Conservation (phyloP, 1,140 invertebrate genomes). For the Bombus sylvicola region DNA sequence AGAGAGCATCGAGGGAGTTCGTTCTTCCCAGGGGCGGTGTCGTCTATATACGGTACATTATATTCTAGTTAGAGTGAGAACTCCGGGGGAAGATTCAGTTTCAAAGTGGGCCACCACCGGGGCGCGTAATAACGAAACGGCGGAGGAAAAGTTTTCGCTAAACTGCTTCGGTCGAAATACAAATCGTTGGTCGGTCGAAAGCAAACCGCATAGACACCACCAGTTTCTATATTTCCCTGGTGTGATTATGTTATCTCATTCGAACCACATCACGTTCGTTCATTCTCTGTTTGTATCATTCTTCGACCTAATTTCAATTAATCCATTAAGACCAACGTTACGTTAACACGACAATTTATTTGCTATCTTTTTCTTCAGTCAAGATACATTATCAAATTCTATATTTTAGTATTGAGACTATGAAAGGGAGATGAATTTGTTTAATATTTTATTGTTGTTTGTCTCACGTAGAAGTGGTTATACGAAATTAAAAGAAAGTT, state of each 20-base stretch:
- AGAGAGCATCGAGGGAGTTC: not conserved
- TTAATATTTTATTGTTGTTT: no score
- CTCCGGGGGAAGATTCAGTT: slow-evolving; percentile 51
- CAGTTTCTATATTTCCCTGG: not conserved
- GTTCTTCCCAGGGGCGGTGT: not conserved
- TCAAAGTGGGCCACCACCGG: slow-evolving; percentile 43
- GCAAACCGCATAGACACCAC: slow-evolving; percentile 1
- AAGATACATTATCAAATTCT: no score
- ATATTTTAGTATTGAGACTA: no score
- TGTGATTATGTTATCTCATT: slow-evolving; percentile 14
- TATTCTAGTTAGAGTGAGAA: slow-evolving; percentile 35
- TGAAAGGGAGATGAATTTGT: no score
- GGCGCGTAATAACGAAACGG: slow-evolving; percentile 61
- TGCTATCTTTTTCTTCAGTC: no score
- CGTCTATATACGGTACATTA: slow-evolving; percentile 44
- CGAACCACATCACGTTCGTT: not conserved
- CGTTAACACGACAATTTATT: no score
- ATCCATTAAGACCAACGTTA: not conserved
- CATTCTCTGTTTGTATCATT: not conserved
- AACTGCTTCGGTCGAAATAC: slow-evolving; percentile 56
- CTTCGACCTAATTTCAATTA: no score
- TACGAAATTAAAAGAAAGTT: no score
- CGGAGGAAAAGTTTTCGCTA: slow-evolving; percentile 53
- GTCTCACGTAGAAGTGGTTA: no score
- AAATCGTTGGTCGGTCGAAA: slow-evolving; percentile 51